These are phyloP conservation scores for Philaethria dido DNA, from an alignment of 2,888 invertebrate genomes.

Conservation along the genomic window DNA sequence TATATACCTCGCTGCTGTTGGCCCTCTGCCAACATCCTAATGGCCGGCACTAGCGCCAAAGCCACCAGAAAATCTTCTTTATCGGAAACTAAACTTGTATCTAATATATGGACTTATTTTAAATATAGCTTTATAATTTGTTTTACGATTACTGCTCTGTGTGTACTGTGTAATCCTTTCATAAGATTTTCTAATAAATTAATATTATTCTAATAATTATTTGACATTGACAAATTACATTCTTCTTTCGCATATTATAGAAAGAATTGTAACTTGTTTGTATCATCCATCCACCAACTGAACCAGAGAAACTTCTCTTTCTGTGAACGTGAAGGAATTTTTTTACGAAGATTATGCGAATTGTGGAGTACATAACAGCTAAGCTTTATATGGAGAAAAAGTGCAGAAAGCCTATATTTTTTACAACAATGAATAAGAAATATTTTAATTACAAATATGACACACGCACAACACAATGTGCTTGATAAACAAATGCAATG, in stretches of 20 bases:
- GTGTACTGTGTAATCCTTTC: neutral
- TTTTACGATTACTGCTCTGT: slow-evolving; percentile 22
- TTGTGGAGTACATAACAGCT: neutral
- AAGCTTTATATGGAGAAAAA: neutral
- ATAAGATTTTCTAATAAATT: too few species aligned
- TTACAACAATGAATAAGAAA: too few species aligned
- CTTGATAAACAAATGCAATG: too few species aligned
- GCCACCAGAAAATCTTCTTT: slow-evolving; percentile 72
- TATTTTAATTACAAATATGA: too few species aligned
- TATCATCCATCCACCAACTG: too few species aligned
- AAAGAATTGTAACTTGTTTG: too few species aligned
- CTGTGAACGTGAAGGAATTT: too few species aligned
- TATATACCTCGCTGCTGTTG: slow-evolving; percentile 66
- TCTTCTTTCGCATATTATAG: too few species aligned
- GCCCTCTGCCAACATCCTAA: slow-evolving; percentile 76
- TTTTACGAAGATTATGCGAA: neutral
- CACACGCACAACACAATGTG: too few species aligned
- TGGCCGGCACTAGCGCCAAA: slow-evolving; percentile 73
- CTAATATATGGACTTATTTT: slow-evolving; percentile 67
- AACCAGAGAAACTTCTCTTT: too few species aligned
- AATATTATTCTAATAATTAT: too few species aligned
- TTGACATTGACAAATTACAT: too few species aligned
- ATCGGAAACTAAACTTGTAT: slow-evolving; percentile 70
- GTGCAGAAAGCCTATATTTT: neutral
- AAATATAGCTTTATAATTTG: slow-evolving; percentile 37